Evolutionary conservation across 2,113 vertebrate genomes (phyloP).

Genomic region (Pitta sordida): DNA sequence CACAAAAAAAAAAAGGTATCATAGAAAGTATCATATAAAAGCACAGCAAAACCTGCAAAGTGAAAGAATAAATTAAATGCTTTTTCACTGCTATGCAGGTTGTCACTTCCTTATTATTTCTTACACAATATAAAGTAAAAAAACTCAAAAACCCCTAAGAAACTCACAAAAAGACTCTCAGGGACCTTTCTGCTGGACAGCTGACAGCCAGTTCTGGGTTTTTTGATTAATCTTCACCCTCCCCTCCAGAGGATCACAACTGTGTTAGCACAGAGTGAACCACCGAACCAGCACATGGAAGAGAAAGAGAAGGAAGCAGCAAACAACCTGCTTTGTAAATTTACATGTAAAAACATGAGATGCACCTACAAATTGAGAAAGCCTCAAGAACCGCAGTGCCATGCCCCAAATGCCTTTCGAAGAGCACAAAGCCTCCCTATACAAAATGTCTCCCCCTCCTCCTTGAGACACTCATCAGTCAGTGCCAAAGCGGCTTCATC

Average conservation of each 20-base stretch:
- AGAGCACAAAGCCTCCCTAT: not conserved
- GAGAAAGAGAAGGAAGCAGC: not conserved
- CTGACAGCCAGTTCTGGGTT: not conserved
- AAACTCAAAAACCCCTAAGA: not conserved
- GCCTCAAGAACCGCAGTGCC: rapidly evolving
- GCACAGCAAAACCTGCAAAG: not conserved
- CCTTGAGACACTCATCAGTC: rapidly evolving
- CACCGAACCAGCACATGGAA: not conserved
- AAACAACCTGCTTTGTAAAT: not conserved
- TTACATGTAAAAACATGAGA: rapidly evolving
- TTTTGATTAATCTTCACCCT: not conserved
- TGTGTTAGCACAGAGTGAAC: not conserved
- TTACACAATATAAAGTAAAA: not conserved
- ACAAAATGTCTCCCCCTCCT: constrained; percentile 23
- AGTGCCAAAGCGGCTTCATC: not conserved
- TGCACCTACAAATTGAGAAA: not conserved
- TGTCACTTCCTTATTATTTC: not conserved
- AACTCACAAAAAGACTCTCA: not conserved
- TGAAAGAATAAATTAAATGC: not conserved
- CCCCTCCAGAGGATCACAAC: not conserved
- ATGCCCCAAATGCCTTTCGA: not conserved
- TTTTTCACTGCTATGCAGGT: not conserved
- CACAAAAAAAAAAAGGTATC: not conserved
- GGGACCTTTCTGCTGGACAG: not conserved
- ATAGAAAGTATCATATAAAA: rapidly evolving